Conservation (phyloP, 1,140 invertebrate species). For the Drosophila ficusphila region DNA sequence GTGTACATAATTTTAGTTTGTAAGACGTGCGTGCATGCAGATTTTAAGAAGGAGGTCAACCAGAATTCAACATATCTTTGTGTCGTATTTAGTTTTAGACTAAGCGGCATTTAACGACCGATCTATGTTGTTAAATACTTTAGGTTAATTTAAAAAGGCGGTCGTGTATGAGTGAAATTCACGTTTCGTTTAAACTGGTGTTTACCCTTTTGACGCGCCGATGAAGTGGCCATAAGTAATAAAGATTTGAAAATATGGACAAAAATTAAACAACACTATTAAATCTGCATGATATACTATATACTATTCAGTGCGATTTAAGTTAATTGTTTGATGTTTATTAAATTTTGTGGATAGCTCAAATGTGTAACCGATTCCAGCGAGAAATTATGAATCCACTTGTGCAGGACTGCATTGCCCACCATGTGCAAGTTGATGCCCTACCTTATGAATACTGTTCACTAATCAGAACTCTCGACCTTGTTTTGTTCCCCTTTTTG, state of each 20-base stretch:
- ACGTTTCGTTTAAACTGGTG: background rate
- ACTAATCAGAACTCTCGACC: conserved; percentile 1
- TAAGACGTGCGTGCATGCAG: conserved; percentile 28
- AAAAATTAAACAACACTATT: background rate
- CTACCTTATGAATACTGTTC: background rate
- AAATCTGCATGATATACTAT: too few species aligned
- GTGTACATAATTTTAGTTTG: conserved; percentile 25
- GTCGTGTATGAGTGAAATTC: conserved; percentile 1
- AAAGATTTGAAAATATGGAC: too few species aligned
- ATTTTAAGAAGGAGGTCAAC: background rate
- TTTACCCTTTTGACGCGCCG: too few species aligned
- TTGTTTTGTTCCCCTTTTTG: conserved; percentile 2
- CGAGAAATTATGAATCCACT: conserved; percentile 5
- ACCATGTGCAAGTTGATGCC: background rate
- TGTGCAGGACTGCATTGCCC: background rate
- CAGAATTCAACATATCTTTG: background rate
- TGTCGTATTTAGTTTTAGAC: conserved; percentile 14
- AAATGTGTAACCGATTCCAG: background rate
- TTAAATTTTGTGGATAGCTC: too few species aligned
- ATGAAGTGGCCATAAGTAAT: too few species aligned
- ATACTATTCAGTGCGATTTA: too few species aligned
- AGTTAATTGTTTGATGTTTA: too few species aligned
- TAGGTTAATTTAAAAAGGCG: conserved; percentile 3
- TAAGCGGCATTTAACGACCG: conserved; percentile 19
- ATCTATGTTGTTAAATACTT: conserved; percentile 18